Percentiles rank a stretch among this genome's conserved stretches.
Conservation (phyloP, 2,888 invertebrate genomes). For the Caenorhabditis angaria region DNA sequence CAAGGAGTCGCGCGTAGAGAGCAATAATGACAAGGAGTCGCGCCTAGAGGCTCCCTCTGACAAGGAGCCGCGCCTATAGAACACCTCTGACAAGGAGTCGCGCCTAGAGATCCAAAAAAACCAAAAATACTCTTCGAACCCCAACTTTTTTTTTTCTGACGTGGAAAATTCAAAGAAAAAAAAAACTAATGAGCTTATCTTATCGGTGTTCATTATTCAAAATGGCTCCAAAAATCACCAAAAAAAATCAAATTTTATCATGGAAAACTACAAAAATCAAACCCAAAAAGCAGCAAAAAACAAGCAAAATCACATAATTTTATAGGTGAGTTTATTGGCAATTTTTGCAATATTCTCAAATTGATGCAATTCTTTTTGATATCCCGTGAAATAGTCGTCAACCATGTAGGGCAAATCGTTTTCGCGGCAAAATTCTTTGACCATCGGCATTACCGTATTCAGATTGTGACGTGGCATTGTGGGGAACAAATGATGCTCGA, state of each 20-base stretch:
- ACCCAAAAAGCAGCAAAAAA: neutral
- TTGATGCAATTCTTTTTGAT: conserved; percentile 61
- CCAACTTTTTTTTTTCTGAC: too few species aligned
- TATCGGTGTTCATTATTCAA: too few species aligned
- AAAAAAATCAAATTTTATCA: neutral
- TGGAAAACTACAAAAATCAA: neutral
- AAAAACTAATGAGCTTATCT: too few species aligned
- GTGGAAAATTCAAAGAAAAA: too few species aligned
- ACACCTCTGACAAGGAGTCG: too few species aligned
- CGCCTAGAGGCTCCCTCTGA: too few species aligned
- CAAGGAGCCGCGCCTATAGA: too few species aligned
- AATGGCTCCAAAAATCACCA: too few species aligned
- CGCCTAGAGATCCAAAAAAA: too few species aligned
- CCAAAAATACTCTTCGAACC: too few species aligned
- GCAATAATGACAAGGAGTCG: too few species aligned
- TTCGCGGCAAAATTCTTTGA: conserved; percentile 65
- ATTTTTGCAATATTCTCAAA: conserved; percentile 64
- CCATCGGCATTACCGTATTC: conserved; percentile 66
- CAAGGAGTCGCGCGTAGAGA: too few species aligned
- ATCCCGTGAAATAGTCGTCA: conserved; percentile 71
- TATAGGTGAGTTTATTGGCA: conserved; percentile 54
- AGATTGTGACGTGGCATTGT: conserved; percentile 71
- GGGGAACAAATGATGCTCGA: conserved; percentile 70
- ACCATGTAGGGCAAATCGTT: conserved; percentile 71
- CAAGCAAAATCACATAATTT: conserved; percentile 11